A percentile compares a stretch with the other conserved stretches of the same genome.
These are phyloP conservation scores for Caiman crocodilus DNA, from an alignment of 2,797 vertebrate species.

Conservation along the genomic window DNA sequence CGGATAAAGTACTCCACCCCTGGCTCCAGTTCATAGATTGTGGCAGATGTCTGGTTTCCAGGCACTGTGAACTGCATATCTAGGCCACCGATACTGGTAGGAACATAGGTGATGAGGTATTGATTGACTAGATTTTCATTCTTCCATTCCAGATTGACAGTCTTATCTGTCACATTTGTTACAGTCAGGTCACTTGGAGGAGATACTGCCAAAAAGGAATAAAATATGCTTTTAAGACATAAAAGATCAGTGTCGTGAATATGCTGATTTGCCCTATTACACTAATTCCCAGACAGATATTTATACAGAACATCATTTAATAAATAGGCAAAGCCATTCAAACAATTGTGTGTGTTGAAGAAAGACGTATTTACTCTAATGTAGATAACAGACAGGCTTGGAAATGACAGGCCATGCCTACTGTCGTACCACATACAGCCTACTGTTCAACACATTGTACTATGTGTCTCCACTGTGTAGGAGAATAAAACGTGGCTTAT, in stretches of 20 bases:
- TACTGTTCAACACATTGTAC: not conserved
- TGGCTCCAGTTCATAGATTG: constrained; percentile 92
- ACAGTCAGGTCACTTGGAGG: constrained; percentile 93
- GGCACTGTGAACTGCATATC: constrained; percentile 92
- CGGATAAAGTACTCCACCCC: constrained; percentile 96
- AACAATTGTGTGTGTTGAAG: constrained; percentile 13
- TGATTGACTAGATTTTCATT: constrained; percentile 93
- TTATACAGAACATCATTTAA: not conserved
- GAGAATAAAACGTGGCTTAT: not conserved
- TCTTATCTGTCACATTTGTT: constrained; percentile 90
- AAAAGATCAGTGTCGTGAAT: not conserved
- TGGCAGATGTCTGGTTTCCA: constrained; percentile 90
- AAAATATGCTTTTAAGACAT: not conserved
- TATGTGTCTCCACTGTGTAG: not conserved
- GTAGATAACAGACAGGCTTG: constrained; percentile 55
- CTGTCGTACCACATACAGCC: constrained; percentile 4
- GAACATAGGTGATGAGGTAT: constrained; percentile 92
- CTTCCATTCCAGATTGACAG: constrained; percentile 93
- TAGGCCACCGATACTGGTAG: constrained; percentile 90
- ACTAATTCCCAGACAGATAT: constrained; percentile 21
- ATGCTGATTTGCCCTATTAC: constrained; percentile 37
- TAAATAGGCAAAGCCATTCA: not conserved
- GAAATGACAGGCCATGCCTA: not conserved
- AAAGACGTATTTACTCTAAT: constrained; percentile 51
- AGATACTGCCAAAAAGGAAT: constrained; percentile 85